phyloP scores from a whole-genome alignment of 1,140 invertebrate genomes.

The Bombus soroeensis region DNA sequence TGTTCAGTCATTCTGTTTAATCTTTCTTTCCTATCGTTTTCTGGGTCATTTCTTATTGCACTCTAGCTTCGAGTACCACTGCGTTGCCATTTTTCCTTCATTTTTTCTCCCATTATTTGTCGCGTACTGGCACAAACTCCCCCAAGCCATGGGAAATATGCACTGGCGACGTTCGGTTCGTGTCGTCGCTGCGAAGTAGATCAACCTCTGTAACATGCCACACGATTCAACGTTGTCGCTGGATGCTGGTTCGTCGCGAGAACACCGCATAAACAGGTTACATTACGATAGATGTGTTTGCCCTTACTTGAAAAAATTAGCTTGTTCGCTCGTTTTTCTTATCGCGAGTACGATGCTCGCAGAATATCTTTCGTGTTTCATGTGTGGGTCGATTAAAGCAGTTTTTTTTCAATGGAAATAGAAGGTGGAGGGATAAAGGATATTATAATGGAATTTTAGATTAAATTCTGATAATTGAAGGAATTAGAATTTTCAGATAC shows the following conservation, averaged over 20 bases:
- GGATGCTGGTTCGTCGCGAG: neutral
- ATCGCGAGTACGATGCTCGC: neutral
- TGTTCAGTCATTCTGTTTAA: slow-evolving; percentile 2
- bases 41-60: slow-evolving; percentile 48
- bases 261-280: neutral
- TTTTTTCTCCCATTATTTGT: neutral
- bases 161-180: too few relatives aligned
- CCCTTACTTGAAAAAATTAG: neutral
- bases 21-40: slow-evolving; percentile 28
- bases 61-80: neutral
- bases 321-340: neutral
- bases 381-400: neutral
- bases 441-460: neutral
- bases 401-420: neutral
- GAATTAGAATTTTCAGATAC: neutral
- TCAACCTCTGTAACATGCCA: neutral
- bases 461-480: neutral
- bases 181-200: neutral
- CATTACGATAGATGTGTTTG: neutral
- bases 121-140: too few relatives aligned
- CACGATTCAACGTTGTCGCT: neutral
- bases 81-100: slow-evolving; percentile 18
- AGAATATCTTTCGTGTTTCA: neutral
- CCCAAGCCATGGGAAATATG: too few relatives aligned
- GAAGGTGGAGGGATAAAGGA: neutral